These are phyloP conservation scores for Mellivora capensis DNA, from an alignment of 2,113 vertebrate genomes.

Conservation along the genomic window DNA sequence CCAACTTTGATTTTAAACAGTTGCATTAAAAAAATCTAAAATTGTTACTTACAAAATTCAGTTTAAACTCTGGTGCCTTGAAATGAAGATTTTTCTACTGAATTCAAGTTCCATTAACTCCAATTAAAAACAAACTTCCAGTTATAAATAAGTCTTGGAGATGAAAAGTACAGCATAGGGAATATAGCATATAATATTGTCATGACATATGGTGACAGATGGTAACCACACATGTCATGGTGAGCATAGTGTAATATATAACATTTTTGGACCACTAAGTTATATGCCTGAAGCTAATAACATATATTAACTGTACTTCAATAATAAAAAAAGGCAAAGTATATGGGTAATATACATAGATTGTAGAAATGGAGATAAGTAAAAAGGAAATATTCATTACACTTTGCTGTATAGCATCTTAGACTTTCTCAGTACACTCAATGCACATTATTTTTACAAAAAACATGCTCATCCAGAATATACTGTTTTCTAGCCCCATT, in stretches of 20 bases:
- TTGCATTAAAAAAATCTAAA: conserved; percentile 9
- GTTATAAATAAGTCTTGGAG: neutral
- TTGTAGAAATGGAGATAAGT: neutral
- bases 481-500: neutral
- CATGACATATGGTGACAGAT: neutral
- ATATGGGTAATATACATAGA: neutral
- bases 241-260: neutral
- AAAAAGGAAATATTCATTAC: neutral
- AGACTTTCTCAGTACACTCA: neutral
- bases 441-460: neutral
- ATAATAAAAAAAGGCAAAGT: neutral
- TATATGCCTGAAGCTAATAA: neutral
- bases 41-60: neutral
- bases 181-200: neutral
- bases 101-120: conserved; percentile 7
- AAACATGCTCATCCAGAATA: neutral
- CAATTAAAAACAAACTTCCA: neutral
- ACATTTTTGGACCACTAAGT: neutral
- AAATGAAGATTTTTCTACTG: neutral
- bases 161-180: neutral
- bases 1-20: conserved; percentile 28
- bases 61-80: neutral
- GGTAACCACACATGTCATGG: neutral
- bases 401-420: neutral
- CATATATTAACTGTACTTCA: neutral